Evolutionary conservation across 2,113 vertebrate species (phyloP).

Genomic region (Nanorana parkeri): DNA sequence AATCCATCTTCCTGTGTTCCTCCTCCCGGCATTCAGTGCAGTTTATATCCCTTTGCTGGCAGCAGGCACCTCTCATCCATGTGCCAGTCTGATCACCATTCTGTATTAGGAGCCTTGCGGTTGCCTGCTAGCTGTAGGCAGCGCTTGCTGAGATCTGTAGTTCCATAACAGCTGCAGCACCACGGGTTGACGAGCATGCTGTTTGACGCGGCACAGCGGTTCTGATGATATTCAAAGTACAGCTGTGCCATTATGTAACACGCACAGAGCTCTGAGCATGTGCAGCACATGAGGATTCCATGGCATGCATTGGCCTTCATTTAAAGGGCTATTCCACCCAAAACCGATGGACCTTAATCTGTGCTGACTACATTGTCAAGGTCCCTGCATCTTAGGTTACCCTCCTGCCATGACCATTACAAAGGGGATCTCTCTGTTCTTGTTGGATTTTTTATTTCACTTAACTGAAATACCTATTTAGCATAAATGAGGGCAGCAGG

Average conservation of each 20-base stretch:
- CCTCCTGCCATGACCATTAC: no score
- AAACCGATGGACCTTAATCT: no score
- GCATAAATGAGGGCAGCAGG: no score
- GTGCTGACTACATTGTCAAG: no score
- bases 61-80: not conserved
- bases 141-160: not conserved
- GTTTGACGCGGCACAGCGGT: not conserved
- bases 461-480: no score
- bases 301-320: not conserved
- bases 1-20: constrained; percentile 23
- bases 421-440: no score
- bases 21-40: constrained; percentile 2
- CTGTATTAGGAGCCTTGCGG: not conserved
- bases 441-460: no score
- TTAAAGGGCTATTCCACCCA: no score
- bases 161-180: not conserved
- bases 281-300: not conserved
- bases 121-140: not conserved
- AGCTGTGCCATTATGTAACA: not conserved
- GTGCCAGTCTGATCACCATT: not conserved
- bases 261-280: not conserved
- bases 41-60: not conserved
- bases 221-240: not conserved
- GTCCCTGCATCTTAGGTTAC: no score
- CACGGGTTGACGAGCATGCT: not conserved